Evolutionary conservation across 2,113 vertebrate genomes (phyloP), one percentile per base, ranked within the genome.

Genomic region (Ophthalmolycus amberensis): DNA sequence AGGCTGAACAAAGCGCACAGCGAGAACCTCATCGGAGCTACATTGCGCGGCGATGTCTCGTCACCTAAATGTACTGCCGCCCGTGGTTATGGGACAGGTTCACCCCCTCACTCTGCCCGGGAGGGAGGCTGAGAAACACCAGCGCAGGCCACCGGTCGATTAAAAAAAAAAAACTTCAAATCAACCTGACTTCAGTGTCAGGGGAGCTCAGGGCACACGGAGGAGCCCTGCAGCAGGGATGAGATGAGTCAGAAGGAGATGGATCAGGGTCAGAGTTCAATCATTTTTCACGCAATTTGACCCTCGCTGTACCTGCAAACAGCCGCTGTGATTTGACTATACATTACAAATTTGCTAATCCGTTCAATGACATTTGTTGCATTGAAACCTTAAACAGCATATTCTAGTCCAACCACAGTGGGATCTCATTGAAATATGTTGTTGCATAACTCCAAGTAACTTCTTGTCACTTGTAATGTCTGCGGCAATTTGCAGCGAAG

Each of bases 401-500:
- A 32, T 63, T 75, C 22, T 20, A 6, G 5, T 34, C 29, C 29
- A 66, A 9, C 37, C 37, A 22, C 12, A 20, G 40, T 15, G 38
- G 18, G 75, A 79, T 77, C 34, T 60, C 40, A 52, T 2, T 77
- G 46, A 84, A 79, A 77, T 4, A 54, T 14, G 29, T 15, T 62
- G 34, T 37, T 83, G 69, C 59, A 65, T 60, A 20, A 20, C 81
- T 5, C 75, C 16, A 27, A 38, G 63, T 22, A 22, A 37, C 22
- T 68, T 69, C 54, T 67, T 85, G 66, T 75, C 72, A 82, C 32
- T 84, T 79, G 80, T 65, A 18, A 59, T 63, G 22, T 71, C 40
- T 44, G 34, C 2, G 27, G 59, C 78, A 86, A 90, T 89, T 87
- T 91, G 62, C 52, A 22, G 34, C 37, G 64, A 83, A 82, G 56